Conservation (phyloP, 1,140 invertebrate species). For the Bombus turneri region DNA sequence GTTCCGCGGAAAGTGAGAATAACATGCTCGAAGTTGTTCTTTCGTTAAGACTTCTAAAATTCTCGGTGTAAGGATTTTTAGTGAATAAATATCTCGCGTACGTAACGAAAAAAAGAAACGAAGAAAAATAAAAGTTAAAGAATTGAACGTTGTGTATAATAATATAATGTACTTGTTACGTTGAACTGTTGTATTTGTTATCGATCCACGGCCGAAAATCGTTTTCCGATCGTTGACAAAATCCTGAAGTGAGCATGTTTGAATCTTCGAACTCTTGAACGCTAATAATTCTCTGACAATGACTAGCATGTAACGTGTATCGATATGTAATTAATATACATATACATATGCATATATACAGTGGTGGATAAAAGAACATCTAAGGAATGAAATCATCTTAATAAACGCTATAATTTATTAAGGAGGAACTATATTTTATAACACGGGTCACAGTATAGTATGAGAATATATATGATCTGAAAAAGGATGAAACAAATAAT, state of each 20-base stretch:
- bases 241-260: conserved; percentile 56
- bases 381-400: not conserved
- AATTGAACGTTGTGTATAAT: conserved; percentile 3
- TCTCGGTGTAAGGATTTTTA: not conserved
- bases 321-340: conserved; percentile 61
- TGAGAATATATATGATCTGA: not conserved
- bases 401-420: conserved; percentile 18
- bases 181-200: conserved; percentile 38
- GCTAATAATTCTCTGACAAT: conserved; percentile 77
- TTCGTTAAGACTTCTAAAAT: conserved; percentile 4
- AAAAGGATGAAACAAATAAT: too few species aligned
- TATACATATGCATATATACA: conserved; percentile 17
- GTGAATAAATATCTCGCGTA: not conserved
- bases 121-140: not conserved
- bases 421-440: conserved; percentile 14
- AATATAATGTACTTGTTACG: conserved; percentile 15
- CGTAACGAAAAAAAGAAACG: not conserved
- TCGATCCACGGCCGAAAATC: conserved; percentile 20
- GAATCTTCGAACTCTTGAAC: conserved; percentile 66
- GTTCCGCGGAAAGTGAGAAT: conserved; percentile 12
- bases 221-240: conserved; percentile 27
- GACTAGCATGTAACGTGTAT: conserved; percentile 75
- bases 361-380: not conserved
- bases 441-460: not conserved
- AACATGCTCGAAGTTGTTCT: not conserved